These are phyloP conservation scores for Poeciliopsis turneri DNA, from an alignment of 2,797 vertebrate species.

Conservation along the genomic window DNA sequence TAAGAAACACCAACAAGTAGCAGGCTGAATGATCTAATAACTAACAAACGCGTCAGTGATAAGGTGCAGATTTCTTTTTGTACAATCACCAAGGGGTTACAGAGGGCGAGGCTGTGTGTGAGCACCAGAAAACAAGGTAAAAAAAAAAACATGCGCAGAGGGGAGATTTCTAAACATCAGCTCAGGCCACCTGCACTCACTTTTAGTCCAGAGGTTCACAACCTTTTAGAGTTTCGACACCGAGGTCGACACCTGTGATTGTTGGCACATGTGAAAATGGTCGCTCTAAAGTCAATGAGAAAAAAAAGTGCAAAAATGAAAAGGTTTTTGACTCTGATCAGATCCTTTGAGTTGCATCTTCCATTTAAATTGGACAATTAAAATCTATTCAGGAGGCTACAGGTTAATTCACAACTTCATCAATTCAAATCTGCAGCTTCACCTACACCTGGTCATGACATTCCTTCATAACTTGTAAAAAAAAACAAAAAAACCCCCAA, in stretches of 20 bases:
- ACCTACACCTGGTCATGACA: not conserved
- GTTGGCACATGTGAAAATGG: slow-evolving; percentile 1
- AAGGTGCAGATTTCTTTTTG: slow-evolving; percentile 30
- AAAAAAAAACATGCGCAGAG: slow-evolving; percentile 30
- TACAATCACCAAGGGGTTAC: slow-evolving; percentile 31
- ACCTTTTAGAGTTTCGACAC: not conserved
- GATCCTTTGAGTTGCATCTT: not conserved
- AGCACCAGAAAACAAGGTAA: slow-evolving; percentile 37
- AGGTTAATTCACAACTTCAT: not conserved
- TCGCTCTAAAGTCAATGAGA: not conserved
- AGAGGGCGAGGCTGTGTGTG: slow-evolving; percentile 29
- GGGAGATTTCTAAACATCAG: slow-evolving; percentile 42
- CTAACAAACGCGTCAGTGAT: slow-evolving; percentile 27
- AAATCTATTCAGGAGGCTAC: not conserved
- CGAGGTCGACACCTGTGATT: not conserved
- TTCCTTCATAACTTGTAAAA: not conserved
- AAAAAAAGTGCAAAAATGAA: not conserved
- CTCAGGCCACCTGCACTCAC: slow-evolving; percentile 55
- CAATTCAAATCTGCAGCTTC: not conserved
- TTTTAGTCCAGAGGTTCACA: slow-evolving; percentile 5
- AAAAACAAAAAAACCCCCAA: too few relatives aligned
- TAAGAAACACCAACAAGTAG: slow-evolving; percentile 23
- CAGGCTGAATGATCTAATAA: slow-evolving; percentile 20
- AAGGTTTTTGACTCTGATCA: not conserved
- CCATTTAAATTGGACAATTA: not conserved